Base-by-base conservation (phyloP, 2,888 invertebrate genomes). In the Drosophila nigritarsus region DNA sequence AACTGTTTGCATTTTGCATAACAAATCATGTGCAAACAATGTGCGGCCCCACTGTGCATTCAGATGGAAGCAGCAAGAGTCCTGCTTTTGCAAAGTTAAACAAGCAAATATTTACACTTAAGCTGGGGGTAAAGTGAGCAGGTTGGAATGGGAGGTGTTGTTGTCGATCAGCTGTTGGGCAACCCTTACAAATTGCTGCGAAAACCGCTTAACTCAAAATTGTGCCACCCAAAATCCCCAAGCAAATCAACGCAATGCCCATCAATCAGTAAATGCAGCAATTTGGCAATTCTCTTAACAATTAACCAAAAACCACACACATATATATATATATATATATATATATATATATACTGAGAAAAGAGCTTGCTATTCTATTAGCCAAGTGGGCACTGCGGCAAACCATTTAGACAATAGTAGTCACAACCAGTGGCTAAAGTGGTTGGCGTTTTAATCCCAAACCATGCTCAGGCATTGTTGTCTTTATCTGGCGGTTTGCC, bases 21-120 rank as follows among this genome's bases (percentile, higher is more conserved):
- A 89, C 87, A 87, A 87, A 89, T 86, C 83, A 80, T 83, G 80
- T 75, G 74, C 86, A 89, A 85, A 87, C 83, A 87, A 65, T 81
- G 73, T 78, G 78, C 56, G 48, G 40, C n/a, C 8, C 30, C 56
- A 38, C 58, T 68, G 74, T 66, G 80, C 69, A 42, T 51, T 65
- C 68, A 64, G 50, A 58, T 65, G 68, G 61, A 75, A 71, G 61
- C 48, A 62, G 55, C 18, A 51, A 67, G 45, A 54, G 42, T 53
- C 65, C 34, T 36, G 55, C 24, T 32, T 34, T 20, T n/a, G 24
- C 5, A 64, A 65, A 66, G 66, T 69, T 74, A 60, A 59, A 66
- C 63, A 73, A 76, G 65, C 82, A 87, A 89, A 86, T 87, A 87
- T 89, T 87, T 84, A 61, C 73, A 48, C 58, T 77, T 59, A 54